Evolutionary conservation across 2,113 vertebrate genomes (phyloP).

Genomic region (Mormyrus iriodes): DNA sequence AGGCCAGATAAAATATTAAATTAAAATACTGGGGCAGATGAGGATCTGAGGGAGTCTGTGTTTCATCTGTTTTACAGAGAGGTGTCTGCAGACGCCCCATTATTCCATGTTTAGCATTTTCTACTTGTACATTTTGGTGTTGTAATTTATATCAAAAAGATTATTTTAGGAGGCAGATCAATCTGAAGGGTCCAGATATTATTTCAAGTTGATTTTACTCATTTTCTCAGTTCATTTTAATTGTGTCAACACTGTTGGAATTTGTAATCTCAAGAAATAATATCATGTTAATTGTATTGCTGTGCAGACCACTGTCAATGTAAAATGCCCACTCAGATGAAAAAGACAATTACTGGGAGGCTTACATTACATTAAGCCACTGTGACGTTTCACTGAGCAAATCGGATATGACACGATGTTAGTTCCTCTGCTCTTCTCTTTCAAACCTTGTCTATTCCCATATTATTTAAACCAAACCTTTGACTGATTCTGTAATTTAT

Average conservation of each 20-base stretch:
- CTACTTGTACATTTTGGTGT: neutral
- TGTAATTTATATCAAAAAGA: neutral
- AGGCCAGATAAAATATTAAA: slow-evolving; percentile 54
- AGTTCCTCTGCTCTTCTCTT: neutral
- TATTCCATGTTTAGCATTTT: slow-evolving; percentile 27
- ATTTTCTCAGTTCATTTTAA: neutral
- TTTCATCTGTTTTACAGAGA: slow-evolving; percentile 1
- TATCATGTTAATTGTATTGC: neutral
- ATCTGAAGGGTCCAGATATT: neutral
- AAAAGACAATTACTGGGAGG: neutral
- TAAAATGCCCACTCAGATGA: slow-evolving; percentile 13
- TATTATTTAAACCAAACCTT: neutral
- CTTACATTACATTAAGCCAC: neutral
- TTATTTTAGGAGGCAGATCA: neutral
- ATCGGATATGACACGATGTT: slow-evolving; percentile 10
- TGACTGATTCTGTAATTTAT: neutral
- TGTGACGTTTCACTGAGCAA: neutral
- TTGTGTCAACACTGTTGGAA: neutral
- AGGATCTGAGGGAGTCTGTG: neutral
- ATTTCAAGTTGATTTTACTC: neutral
- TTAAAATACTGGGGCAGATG: slow-evolving; percentile 28
- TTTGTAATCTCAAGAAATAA: neutral
- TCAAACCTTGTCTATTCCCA: neutral
- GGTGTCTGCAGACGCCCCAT: slow-evolving; percentile 34
- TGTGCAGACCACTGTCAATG: neutral